These are phyloP conservation scores for Catocala sponsa DNA, from an alignment of 2,888 invertebrate genomes.

Conservation along the genomic window DNA sequence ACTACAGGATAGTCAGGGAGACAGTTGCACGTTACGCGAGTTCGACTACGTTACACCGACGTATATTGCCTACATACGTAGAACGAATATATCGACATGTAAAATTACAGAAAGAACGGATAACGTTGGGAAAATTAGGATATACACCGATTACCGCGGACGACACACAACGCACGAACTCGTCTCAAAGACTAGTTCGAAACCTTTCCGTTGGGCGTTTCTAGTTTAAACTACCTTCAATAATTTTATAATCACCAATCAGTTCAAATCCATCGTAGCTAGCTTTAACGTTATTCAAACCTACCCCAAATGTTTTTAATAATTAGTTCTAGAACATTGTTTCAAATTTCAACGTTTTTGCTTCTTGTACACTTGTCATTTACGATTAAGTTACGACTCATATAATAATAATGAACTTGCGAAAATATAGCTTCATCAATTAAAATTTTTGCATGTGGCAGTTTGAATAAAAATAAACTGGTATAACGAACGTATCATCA, in stretches of 20 bases:
- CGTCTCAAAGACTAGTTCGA: conserved; percentile 72
- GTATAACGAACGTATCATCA: conserved; percentile 4
- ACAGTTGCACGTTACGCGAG: conserved; percentile 51
- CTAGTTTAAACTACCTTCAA: conserved; percentile 61
- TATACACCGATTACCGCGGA: conserved; percentile 57
- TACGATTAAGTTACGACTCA: not conserved
- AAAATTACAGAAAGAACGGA: conserved; percentile 39
- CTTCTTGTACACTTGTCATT: not conserved
- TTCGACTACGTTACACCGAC: conserved; percentile 24
- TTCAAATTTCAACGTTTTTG: conserved; percentile 14
- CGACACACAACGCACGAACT: conserved; percentile 63
- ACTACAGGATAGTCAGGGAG: conserved; percentile 62
- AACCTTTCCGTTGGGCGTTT: conserved; percentile 28
- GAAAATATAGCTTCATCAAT: too few relatives aligned
- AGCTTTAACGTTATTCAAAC: conserved; percentile 1
- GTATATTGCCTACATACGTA: conserved; percentile 38
- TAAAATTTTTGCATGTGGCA: too few relatives aligned
- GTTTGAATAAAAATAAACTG: not conserved
- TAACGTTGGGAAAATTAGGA: conserved; percentile 45
- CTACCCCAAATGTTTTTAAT: conserved; percentile 28
- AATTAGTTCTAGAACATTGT: conserved; percentile 37
- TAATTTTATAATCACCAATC: conserved; percentile 11
- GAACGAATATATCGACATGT: conserved; percentile 25
- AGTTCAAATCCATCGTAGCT: not conserved
- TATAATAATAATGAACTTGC: too few relatives aligned